Conservation (phyloP, 2,113 vertebrate species). For the Cygnus atratus region DNA sequence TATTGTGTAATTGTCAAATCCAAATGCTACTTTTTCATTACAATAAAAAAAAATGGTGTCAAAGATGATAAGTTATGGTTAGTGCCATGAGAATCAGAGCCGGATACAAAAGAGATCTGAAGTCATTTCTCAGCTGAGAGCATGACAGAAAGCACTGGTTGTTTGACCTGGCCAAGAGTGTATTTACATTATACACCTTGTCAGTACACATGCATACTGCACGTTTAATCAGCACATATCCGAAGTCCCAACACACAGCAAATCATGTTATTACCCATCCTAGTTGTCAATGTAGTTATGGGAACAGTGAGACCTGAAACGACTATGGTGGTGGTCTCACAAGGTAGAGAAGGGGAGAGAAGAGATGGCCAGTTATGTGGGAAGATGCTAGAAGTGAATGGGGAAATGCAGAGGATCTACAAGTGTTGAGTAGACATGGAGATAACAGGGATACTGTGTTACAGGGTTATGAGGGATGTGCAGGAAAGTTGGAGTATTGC, state of each 20-base stretch:
- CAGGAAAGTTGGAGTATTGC: background rate
- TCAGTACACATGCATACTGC: fast-evolving
- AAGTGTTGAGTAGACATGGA: background rate
- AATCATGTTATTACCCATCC: background rate
- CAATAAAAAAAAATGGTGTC: background rate
- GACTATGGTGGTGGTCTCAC: background rate
- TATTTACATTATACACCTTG: background rate
- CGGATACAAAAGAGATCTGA: background rate
- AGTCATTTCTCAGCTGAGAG: background rate
- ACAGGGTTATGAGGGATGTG: background rate
- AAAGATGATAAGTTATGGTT: background rate
- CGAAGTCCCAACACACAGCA: background rate
- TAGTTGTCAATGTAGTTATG: background rate
- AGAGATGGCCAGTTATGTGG: background rate
- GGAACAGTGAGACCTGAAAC: background rate
- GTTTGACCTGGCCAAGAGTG: fast-evolving
- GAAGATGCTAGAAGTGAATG: fast-evolving
- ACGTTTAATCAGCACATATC: background rate
- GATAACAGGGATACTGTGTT: background rate
- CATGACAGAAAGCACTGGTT: background rate
- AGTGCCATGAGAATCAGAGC: background rate
- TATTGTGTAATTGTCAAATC: background rate
- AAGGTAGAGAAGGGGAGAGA: background rate
- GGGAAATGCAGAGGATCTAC: background rate
- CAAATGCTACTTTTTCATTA: background rate